Evolutionary conservation across 2,888 invertebrate species (phyloP).

Genomic region (Platycheirus rosarum): DNA sequence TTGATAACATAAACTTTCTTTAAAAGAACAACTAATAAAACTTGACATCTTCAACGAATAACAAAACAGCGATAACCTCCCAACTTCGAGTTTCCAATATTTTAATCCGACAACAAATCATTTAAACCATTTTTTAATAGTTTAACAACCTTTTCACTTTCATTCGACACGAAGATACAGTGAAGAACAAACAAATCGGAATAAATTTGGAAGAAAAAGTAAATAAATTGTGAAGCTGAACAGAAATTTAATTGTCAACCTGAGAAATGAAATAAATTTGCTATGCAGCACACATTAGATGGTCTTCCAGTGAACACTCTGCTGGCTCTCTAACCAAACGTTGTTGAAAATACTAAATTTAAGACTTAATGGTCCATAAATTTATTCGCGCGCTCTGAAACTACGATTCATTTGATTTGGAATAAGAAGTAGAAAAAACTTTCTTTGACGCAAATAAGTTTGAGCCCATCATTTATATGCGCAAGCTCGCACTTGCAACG

Average conservation of each 20-base stretch:
- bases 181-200: slow-evolving; percentile 31
- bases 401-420: slow-evolving; percentile 53
- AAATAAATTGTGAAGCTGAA: slow-evolving; percentile 19
- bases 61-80: no score
- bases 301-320: no score
- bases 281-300: slow-evolving; percentile 56
- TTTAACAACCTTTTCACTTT: slow-evolving; percentile 23
- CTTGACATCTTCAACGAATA: no score
- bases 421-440: slow-evolving; percentile 54
- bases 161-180: slow-evolving; percentile 18
- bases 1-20: no score
- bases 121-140: not conserved
- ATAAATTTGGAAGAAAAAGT: slow-evolving; percentile 46
- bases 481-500: slow-evolving; percentile 19
- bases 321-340: no score
- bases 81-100: not conserved
- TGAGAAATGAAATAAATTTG: slow-evolving; percentile 35
- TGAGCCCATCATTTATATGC: slow-evolving; percentile 63
- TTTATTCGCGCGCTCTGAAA: slow-evolving; percentile 48
- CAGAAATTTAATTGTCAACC: slow-evolving; percentile 53
- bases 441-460: slow-evolving; percentile 64
- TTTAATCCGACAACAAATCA: slow-evolving; percentile 6
- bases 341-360: slow-evolving; percentile 13
- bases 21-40: no score
- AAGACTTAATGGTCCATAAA: slow-evolving; percentile 61